phyloP scores from a whole-genome alignment of 2,888 invertebrate genomes.

The Cantharis rustica region DNA sequence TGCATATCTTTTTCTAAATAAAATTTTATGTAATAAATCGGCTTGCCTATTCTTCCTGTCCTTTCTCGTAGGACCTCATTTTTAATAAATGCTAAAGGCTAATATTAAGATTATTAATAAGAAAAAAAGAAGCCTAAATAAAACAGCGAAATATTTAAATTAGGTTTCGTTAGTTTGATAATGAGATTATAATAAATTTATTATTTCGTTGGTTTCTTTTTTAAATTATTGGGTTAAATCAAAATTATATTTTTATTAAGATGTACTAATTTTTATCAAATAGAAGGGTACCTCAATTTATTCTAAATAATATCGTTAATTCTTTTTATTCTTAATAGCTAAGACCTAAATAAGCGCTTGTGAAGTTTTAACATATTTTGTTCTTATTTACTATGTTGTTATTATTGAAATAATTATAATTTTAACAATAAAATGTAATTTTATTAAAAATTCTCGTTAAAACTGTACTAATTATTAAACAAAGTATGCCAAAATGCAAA shows the following conservation, averaged over 20 bases:
- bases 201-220: neutral
- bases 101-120: slow-evolving; percentile 28
- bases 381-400: neutral
- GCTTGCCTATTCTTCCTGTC: slow-evolving; percentile 51
- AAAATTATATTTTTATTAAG: neutral
- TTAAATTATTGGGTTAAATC: neutral
- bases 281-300: neutral
- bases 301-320: neutral
- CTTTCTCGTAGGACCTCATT: slow-evolving; percentile 30
- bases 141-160: slow-evolving; percentile 26
- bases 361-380: neutral
- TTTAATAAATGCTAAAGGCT: slow-evolving; percentile 24
- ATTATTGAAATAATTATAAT: neutral
- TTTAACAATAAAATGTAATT: neutral
- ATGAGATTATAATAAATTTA: neutral
- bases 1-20: slow-evolving; percentile 8
- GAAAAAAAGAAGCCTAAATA: slow-evolving; percentile 26
- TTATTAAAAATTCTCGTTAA: neutral
- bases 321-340: neutral
- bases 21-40: slow-evolving; percentile 30
- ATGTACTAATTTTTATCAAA: neutral
- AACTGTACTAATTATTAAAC: neutral
- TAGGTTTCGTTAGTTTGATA: slow-evolving; percentile 12
- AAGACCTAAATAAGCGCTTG: neutral
- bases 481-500: neutral